These are phyloP conservation scores for Xiphias gladius DNA, from an alignment of 2,113 vertebrate species.

Conservation along the genomic window DNA sequence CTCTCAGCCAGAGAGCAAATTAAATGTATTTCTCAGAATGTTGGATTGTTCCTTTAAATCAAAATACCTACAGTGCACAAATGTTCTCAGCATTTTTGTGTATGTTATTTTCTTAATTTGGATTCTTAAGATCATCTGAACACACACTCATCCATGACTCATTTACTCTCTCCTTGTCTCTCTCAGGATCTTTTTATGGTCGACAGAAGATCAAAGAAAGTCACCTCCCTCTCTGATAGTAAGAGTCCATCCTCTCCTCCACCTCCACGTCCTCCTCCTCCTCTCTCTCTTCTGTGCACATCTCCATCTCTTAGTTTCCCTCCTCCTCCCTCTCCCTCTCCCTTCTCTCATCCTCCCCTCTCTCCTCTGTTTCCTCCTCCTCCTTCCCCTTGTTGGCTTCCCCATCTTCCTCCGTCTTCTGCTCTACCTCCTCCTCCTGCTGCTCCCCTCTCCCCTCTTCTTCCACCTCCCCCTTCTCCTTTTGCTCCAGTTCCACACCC, in stretches of 20 bases:
- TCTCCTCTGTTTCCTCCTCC: background rate
- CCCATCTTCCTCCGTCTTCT: conserved; percentile 18
- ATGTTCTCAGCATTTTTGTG: background rate
- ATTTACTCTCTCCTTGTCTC: background rate
- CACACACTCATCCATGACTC: background rate
- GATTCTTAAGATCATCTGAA: background rate
- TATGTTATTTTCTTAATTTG: background rate
- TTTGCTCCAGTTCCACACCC: background rate
- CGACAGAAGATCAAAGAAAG: conserved; percentile 76
- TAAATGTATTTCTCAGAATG: too few species aligned
- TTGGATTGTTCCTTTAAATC: too few species aligned
- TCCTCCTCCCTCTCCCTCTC: conserved; percentile 5
- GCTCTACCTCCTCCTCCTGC: conserved; percentile 2
- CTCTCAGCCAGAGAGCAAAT: too few species aligned
- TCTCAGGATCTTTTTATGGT: conserved; percentile 78
- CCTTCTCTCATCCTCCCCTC: background rate
- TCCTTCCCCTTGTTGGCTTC: background rate
- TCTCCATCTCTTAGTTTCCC: conserved; percentile 20
- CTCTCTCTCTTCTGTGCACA: conserved; percentile 6
- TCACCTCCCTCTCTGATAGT: conserved; percentile 78
- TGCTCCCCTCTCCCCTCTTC: conserved; percentile 15
- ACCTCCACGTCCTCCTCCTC: conserved; percentile 2
- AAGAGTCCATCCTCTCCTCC: conserved; percentile 69
- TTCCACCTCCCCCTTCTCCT: background rate
- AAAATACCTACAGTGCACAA: background rate